A percentile compares a stretch with the other conserved stretches of the same genome.
phyloP scores from a whole-genome alignment of 2,888 invertebrate species.

The Odiellus spinosus region DNA sequence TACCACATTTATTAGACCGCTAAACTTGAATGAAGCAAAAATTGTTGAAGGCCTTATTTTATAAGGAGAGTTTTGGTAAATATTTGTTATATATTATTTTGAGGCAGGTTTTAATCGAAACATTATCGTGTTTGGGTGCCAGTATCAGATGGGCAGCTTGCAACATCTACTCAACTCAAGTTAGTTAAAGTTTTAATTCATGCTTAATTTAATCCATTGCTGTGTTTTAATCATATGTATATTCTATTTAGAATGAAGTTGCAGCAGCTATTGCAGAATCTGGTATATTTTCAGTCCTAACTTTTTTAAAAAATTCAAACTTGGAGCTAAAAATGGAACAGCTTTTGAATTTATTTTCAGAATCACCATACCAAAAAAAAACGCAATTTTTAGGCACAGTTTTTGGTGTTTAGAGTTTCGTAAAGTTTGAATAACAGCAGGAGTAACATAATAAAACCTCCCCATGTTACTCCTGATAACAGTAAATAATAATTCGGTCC shows the following conservation, averaged over 20 bases:
- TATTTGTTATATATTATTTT: constrained; percentile 11
- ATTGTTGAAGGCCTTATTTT: neutral
- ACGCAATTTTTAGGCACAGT: too few relatives aligned
- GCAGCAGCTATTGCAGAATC: constrained; percentile 88
- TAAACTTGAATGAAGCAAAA: too few relatives aligned
- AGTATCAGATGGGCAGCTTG: constrained; percentile 86
- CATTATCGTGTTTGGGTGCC: constrained; percentile 34
- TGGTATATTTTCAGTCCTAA: constrained; percentile 20
- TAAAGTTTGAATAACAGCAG: too few relatives aligned
- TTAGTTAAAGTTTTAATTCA: constrained; percentile 1
- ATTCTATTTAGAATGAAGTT: constrained; percentile 63
- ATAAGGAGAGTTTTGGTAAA: constrained; percentile 2
- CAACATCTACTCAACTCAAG: constrained; percentile 90
- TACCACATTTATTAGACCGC: too few relatives aligned
- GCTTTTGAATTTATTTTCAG: too few relatives aligned
- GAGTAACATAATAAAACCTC: too few relatives aligned
- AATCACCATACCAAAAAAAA: too few relatives aligned
- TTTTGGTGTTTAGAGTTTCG: too few relatives aligned
- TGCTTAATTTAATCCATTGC: constrained; percentile 2
- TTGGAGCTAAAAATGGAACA: too few relatives aligned
- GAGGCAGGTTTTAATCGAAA: constrained; percentile 34
- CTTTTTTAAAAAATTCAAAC: too few relatives aligned
- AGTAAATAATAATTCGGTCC: too few relatives aligned
- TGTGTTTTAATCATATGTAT: constrained; percentile 6
- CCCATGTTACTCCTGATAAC: too few relatives aligned